These are phyloP conservation scores for Petromus typicus DNA, from an alignment of 2,113 vertebrate species.

Conservation along the genomic window DNA sequence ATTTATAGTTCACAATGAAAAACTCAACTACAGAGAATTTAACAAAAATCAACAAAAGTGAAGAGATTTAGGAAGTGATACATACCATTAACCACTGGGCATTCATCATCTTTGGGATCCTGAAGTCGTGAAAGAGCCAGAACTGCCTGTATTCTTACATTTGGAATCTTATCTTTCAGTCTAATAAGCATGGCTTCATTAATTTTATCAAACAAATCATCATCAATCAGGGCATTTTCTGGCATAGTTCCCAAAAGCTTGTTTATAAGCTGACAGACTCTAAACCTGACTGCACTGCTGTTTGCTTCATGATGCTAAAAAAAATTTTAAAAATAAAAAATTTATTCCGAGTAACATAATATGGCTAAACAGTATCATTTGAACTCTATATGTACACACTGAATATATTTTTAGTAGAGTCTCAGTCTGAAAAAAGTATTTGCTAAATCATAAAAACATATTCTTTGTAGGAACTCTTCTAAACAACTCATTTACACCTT, in stretches of 20 bases:
- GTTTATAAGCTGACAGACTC: conserved; percentile 95
- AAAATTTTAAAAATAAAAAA: conserved; percentile 28
- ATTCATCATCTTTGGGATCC: conserved; percentile 93
- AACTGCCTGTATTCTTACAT: conserved; percentile 96
- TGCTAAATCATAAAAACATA: conserved; percentile 13
- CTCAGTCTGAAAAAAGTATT: conserved; percentile 4
- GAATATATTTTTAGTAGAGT: neutral
- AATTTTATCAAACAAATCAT: conserved; percentile 95
- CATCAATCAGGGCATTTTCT: conserved; percentile 97
- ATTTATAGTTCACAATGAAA: neutral
- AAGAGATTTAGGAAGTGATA: conserved; percentile 49
- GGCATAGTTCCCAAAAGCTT: conserved; percentile 95
- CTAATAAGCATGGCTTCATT: conserved; percentile 95
- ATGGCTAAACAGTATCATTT: conserved; percentile 13
- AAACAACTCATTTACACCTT: conserved; percentile 42
- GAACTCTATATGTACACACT: neutral
- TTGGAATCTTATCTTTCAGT: conserved; percentile 96
- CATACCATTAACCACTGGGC: conserved; percentile 93
- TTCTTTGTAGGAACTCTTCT: neutral
- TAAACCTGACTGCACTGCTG: conserved; percentile 95
- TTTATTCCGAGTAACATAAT: neutral
- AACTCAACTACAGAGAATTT: conserved; percentile 13
- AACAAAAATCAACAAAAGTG: conserved; percentile 29
- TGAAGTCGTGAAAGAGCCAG: conserved; percentile 96
- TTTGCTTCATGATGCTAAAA: conserved; percentile 92